Evolutionary conservation across 2,888 invertebrate genomes (phyloP), one percentile per base, ranked within the genome.

Genomic region (Meta bourneti): DNA sequence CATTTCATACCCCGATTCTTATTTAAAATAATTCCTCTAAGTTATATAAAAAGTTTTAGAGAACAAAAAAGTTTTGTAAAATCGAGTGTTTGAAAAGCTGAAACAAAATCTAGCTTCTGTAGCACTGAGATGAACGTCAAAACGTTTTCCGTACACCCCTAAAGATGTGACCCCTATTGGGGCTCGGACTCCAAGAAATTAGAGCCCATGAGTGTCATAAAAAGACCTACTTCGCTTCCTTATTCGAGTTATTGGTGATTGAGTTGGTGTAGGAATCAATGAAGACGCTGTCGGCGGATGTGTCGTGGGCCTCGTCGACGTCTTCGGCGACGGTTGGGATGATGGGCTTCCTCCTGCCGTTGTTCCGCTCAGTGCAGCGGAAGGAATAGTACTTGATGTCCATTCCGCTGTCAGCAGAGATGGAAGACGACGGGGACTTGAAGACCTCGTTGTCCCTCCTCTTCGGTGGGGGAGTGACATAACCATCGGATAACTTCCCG

Each of bases 371-470:
- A 6, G 11, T 74, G 13, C 51, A 20, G 0, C 91, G 82, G 52
- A 91, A 91, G 0, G 91, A 91, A 54, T 91, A 87, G 61, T 69
- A 91, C 71, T 70, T 83, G 84, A 84, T 74, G 13, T 92, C 89
- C 8, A 89, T 72, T 2, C 77, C 92, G 74, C 92, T 89, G 16
- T 92, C 89, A 0, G 79, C 19, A 61, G 92, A 89, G 16, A 89
- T 79, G 5, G 92, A 92, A 9, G 89, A 69, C 0, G 91, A 69
- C 1, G 92, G 92, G 0, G 92, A 92, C 75, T 92, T 84, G 80
- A 92, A 92, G n/a, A 83, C 34, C 6, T 89, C 91, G 1, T 51
- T 13, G 7, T 51, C 54, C 69, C 54, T 61, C 7, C 81, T 71
- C 9, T 16, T 16, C 19, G 51, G 6, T 4, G 75, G 77, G 49